Evolutionary conservation across 2,888 invertebrate genomes (phyloP).

Genomic region (Lottia scabra): DNA sequence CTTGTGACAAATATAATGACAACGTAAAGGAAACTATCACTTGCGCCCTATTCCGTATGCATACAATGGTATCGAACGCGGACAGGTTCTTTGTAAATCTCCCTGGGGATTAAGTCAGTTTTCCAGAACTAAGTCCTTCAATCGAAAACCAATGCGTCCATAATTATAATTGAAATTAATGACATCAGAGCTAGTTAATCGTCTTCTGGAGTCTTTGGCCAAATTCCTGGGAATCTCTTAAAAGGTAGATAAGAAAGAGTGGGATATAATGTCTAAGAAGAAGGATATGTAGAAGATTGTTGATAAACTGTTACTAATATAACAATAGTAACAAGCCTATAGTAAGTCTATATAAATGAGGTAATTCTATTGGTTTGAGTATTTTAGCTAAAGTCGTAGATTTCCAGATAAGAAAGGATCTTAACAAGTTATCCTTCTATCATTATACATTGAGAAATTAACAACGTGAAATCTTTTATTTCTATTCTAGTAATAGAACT

Average conservation of each 20-base stretch:
- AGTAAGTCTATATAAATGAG: background rate
- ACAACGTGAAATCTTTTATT: background rate
- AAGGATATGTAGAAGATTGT: conserved; percentile 4
- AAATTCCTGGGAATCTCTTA: conserved; percentile 21
- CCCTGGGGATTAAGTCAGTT: conserved; percentile 17
- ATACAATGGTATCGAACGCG: conserved; percentile 21
- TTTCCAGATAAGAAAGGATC: background rate
- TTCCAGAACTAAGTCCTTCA: conserved; percentile 14
- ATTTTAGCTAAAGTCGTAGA: background rate
- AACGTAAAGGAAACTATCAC: conserved; percentile 21
- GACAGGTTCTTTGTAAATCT: conserved; percentile 20
- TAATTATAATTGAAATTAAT: conserved; percentile 41
- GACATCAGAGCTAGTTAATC: conserved; percentile 30
- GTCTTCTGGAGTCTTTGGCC: conserved; percentile 17
- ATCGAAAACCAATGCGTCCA: conserved; percentile 20
- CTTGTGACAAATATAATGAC: conserved; percentile 37
- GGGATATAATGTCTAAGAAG: conserved; percentile 16
- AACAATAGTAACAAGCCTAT: background rate
- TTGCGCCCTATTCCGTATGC: conserved; percentile 22
- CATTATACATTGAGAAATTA: background rate
- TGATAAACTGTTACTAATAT: conserved; percentile 1
- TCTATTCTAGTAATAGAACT: no score
- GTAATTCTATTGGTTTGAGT: background rate
- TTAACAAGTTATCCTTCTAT: background rate
- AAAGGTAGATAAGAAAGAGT: conserved; percentile 24